These are phyloP conservation scores for Halichondria panicea DNA, from an alignment of 37 sponge, comb jelly and placozoan genomes.

Conservation along the genomic window DNA sequence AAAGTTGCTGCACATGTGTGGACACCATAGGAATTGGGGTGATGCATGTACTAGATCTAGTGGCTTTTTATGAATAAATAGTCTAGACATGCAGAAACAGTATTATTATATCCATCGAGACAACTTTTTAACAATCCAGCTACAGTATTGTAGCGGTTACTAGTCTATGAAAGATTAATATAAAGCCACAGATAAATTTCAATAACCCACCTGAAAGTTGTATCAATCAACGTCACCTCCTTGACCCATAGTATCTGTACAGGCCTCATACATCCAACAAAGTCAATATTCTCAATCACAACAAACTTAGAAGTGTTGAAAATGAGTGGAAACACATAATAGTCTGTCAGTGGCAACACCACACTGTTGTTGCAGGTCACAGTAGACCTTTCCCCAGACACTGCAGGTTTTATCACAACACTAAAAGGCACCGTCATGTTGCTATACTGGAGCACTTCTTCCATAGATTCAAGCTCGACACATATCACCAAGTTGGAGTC, in stretches of 20 bases:
- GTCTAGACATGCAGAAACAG: not conserved
- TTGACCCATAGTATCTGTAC: not conserved
- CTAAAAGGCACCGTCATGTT: too few species aligned
- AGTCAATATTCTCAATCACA: not conserved
- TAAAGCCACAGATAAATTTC: not conserved
- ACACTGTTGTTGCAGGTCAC: slow-evolving; percentile 3
- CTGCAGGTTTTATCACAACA: too few species aligned
- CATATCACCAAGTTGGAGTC: too few species aligned
- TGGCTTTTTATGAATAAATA: not conserved
- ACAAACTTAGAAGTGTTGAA: slow-evolving; percentile 2
- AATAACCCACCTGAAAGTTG: not conserved
- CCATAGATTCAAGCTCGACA: too few species aligned
- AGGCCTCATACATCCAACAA: slow-evolving; percentile 12
- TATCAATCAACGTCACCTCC: not conserved
- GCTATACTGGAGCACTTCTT: too few species aligned
- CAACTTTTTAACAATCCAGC: not conserved
- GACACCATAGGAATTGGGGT: not conserved
- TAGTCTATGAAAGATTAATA: slow-evolving; percentile 5
- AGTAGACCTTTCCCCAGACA: too few species aligned
- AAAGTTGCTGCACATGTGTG: slow-evolving; percentile 3
- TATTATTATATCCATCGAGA: not conserved
- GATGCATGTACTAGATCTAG: not conserved
- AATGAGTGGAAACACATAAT: not conserved
- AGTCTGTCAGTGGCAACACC: not conserved
- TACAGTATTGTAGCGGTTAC: not conserved